Percentiles rank a stretch among this genome's conserved stretches.
phyloP scores from a whole-genome alignment of 2,888 invertebrate species.

The Diarsia rubi region DNA sequence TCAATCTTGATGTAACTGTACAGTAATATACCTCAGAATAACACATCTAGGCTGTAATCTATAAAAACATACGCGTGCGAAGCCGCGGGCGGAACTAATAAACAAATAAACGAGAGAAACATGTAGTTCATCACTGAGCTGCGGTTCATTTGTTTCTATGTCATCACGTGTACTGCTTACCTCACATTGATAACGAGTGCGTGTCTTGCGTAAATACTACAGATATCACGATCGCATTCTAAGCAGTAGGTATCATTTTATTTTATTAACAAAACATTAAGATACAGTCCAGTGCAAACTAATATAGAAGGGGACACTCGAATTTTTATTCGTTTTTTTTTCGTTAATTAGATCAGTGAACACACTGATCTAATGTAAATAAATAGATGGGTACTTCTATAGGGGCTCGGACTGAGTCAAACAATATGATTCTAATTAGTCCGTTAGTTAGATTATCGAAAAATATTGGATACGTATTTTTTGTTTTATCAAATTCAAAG shows the following conservation, averaged over 20 bases:
- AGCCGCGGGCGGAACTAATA: not conserved
- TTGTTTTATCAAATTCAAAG: no score
- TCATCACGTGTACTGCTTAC: conserved; percentile 39
- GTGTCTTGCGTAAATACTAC: conserved; percentile 37
- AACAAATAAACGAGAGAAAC: not conserved
- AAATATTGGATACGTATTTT: no score
- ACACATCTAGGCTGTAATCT: no score
- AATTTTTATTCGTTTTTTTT: not conserved
- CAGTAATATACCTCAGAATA: no score
- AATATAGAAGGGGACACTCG: not conserved
- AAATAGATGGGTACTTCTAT: no score
- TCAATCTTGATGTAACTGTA: no score
- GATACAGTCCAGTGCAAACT: conserved; percentile 5
- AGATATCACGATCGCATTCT: conserved; percentile 29
- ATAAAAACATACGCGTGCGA: not conserved
- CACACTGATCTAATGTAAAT: no score
- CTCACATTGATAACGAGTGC: conserved; percentile 37
- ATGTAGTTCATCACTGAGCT: not conserved
- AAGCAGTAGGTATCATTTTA: conserved; percentile 10
- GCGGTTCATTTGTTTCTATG: conserved; percentile 13
- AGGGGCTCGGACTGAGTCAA: no score
- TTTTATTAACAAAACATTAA: conserved; percentile 8
- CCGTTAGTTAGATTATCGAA: no score
- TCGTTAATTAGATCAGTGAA: no score
- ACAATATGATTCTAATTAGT: no score